Evolutionary conservation across 2,888 invertebrate species (phyloP), one percentile per base, ranked within the genome.

Genomic region (Syrphus vitripennis): DNA sequence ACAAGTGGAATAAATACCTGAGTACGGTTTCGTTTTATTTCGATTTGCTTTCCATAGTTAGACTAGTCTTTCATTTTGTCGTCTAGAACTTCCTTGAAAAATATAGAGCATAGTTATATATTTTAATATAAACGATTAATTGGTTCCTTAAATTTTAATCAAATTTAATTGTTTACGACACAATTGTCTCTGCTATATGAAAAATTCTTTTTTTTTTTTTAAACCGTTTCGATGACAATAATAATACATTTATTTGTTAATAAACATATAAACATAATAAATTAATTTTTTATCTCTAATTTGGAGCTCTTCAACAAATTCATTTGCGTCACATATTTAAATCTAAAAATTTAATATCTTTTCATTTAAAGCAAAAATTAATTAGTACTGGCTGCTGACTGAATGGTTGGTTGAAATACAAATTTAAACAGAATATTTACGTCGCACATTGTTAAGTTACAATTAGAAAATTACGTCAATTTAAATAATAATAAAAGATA

Each of bases 381-480:
- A 80, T 67, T 67, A 59, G 31, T 65, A 16, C 19, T 42, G 50
- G 4, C 24, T 34, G 67, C 34, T 53, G 59, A 70, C 21, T 65
- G 74, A 74, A 74, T 45, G 67, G 31, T 74, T 67, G 26, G 69
- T 55, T 72, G 48, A 29, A 65, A 67, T 31, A 40, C 12, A 34
- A 14, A 40, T 57, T 69, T 67, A 26, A 75, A 34, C 7, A 19
- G 26, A 21, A 55, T 67, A 67, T 67, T 31, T 50, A 50, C 65
- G 74, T 74, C 74, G 65, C 67, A 74, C 24, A 67, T 74, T 80
- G 75, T 75, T 61, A 40, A 50, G 59, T 59, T 59, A 67, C 21
- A 57, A 71, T 34, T 29, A 40, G 34, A 29, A 71, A 31, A 53
- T 37, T 57, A 74, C 79, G 79, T 74, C 79, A 80, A 67, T n/a